Conservation (phyloP, 2,888 invertebrate genomes). For the Allygus modestus region DNA sequence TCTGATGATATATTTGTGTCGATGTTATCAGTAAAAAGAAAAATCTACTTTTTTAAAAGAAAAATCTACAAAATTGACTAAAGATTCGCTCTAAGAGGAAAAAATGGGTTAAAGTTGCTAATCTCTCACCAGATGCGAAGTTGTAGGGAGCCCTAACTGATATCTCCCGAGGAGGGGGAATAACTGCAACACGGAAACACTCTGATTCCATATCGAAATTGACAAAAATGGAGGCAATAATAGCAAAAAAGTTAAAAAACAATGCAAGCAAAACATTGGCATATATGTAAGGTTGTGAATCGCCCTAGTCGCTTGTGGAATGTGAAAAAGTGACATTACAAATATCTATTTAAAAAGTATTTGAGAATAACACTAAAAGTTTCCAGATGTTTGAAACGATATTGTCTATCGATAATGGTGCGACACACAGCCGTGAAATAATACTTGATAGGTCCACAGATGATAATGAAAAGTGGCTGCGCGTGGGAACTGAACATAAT, state of each 20-base stretch:
- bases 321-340: too few relatives aligned
- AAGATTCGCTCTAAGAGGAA: conserved; percentile 38
- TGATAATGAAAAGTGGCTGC: too few relatives aligned
- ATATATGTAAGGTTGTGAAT: too few relatives aligned
- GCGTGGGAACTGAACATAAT: too few relatives aligned
- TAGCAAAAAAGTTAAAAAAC: not conserved
- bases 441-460: too few relatives aligned
- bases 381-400: too few relatives aligned
- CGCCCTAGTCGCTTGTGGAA: too few relatives aligned
- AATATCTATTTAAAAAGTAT: too few relatives aligned
- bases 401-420: too few relatives aligned
- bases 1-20: conserved; percentile 28
- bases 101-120: not conserved
- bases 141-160: conserved; percentile 42
- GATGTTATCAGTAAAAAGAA: conserved; percentile 18
- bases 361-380: too few relatives aligned
- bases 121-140: conserved; percentile 50
- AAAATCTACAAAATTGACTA: conserved; percentile 23
- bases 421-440: too few relatives aligned
- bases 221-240: not conserved
- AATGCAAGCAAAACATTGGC: not conserved
- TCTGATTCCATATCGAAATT: conserved; percentile 5
- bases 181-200: conserved; percentile 48
- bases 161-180: conserved; percentile 48
- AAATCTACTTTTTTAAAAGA: conserved; percentile 23